Percentiles rank a stretch among this genome's conserved stretches.
phyloP scores from a whole-genome alignment of 2,888 invertebrate genomes.

The Brachyopa scutellaris region DNA sequence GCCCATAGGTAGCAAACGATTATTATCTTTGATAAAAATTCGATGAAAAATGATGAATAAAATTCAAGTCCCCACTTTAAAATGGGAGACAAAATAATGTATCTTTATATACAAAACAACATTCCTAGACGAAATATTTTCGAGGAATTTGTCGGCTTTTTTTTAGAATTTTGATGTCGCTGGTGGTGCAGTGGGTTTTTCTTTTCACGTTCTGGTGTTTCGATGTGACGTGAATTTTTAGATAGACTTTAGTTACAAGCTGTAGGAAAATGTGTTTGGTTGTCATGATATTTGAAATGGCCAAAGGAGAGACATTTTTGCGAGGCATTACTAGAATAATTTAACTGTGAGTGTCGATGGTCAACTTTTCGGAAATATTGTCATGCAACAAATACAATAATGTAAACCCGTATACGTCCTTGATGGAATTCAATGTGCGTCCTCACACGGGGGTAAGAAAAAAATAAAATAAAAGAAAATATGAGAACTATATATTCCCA shows the following conservation, averaged over 20 bases:
- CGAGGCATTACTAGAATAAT: constrained; percentile 40
- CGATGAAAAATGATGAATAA: constrained; percentile 57
- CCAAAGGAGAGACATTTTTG: constrained; percentile 42
- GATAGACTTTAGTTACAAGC: constrained; percentile 11
- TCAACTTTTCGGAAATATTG: constrained; percentile 1
- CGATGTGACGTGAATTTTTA: constrained; percentile 57
- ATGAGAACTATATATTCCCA: constrained; percentile 11
- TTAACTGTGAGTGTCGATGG: constrained; percentile 1
- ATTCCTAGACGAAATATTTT: constrained; percentile 69
- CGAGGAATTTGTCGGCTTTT: constrained; percentile 68
- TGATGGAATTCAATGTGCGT: constrained; percentile 7
- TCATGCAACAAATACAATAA: constrained; percentile 12
- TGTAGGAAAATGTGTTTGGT: background rate
- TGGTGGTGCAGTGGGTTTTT: constrained; percentile 35
- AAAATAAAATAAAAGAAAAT: background rate
- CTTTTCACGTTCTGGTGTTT: constrained; percentile 30
- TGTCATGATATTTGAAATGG: background rate
- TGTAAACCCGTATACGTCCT: constrained; percentile 13
- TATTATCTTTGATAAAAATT: constrained; percentile 52
- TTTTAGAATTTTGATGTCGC: constrained; percentile 61
- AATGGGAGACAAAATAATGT: background rate
- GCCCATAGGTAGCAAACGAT: constrained; percentile 36
- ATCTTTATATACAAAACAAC: constrained; percentile 17
- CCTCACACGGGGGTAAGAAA: background rate
- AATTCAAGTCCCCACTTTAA: constrained; percentile 17